These are phyloP conservation scores for Pavo muticus DNA, from an alignment of 2,113 vertebrate genomes.

Conservation along the genomic window DNA sequence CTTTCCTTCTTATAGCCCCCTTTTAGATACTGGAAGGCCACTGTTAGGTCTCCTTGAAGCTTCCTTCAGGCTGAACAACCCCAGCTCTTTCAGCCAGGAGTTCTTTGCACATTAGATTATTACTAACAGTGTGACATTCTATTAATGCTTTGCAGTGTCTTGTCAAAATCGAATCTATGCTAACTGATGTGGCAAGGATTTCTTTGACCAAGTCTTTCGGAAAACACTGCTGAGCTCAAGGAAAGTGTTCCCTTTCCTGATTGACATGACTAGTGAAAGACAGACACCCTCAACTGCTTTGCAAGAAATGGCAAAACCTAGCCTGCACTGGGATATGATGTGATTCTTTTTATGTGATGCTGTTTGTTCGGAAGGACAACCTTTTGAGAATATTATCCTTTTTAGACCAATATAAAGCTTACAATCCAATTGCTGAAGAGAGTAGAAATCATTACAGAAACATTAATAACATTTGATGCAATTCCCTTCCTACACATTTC, in stretches of 20 bases:
- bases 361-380: neutral
- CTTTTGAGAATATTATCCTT: neutral
- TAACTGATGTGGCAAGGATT: neutral
- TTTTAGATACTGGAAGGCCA: too few species aligned
- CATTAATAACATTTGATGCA: neutral
- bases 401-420: neutral
- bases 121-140: neutral
- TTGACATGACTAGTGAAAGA: neutral
- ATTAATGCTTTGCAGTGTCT: neutral
- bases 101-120: too few species aligned
- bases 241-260: neutral
- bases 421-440: neutral
- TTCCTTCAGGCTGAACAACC: too few species aligned
- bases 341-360: neutral
- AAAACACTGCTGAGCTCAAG: neutral
- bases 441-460: neutral
- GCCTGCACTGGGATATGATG: neutral
- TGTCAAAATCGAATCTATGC: neutral
- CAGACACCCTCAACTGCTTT: neutral
- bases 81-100: too few species aligned
- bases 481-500: neutral
- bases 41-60: too few species aligned
- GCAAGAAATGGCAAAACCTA: neutral
- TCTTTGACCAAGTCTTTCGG: neutral
- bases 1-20: too few species aligned